Conservation (phyloP, 2,113 vertebrate genomes). For the Rissa tridactyla region DNA sequence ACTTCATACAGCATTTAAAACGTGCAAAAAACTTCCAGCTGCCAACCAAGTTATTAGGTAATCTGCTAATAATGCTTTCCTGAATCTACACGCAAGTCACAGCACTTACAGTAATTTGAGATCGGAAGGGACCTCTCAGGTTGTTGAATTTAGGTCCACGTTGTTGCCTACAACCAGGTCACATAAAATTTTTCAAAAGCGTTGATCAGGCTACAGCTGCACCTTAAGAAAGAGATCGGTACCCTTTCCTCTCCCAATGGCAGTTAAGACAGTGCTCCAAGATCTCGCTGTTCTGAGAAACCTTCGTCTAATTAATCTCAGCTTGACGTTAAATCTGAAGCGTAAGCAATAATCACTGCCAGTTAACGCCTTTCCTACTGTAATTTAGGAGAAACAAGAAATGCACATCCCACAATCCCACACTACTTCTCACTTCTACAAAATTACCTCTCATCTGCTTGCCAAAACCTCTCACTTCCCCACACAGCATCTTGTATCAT, state of each 20-base stretch:
- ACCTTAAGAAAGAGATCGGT: neutral
- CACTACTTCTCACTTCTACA: neutral
- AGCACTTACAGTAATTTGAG: neutral
- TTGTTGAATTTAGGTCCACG: neutral
- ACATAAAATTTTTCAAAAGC: neutral
- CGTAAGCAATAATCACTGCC: slow-evolving; percentile 14
- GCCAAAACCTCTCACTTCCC: neutral
- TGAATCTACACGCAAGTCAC: neutral
- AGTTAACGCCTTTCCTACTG: neutral
- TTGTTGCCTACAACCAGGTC: neutral
- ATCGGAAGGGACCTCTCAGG: neutral
- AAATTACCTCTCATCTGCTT: neutral
- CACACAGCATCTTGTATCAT: neutral
- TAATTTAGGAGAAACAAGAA: slow-evolving; percentile 10
- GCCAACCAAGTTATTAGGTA: neutral
- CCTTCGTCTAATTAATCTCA: slow-evolving; percentile 30
- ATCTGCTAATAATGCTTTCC: neutral
- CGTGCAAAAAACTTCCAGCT: neutral
- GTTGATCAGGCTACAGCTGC: neutral
- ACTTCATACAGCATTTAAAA: neutral
- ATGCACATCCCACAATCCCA: neutral
- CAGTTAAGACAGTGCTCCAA: neutral
- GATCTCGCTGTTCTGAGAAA: neutral
- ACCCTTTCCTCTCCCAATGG: neutral
- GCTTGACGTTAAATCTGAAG: slow-evolving; percentile 1